Percentiles rank a stretch among this genome's conserved stretches.
Evolutionary conservation across 2,888 invertebrate genomes (phyloP).

Genomic region (Erebia epiphron): DNA sequence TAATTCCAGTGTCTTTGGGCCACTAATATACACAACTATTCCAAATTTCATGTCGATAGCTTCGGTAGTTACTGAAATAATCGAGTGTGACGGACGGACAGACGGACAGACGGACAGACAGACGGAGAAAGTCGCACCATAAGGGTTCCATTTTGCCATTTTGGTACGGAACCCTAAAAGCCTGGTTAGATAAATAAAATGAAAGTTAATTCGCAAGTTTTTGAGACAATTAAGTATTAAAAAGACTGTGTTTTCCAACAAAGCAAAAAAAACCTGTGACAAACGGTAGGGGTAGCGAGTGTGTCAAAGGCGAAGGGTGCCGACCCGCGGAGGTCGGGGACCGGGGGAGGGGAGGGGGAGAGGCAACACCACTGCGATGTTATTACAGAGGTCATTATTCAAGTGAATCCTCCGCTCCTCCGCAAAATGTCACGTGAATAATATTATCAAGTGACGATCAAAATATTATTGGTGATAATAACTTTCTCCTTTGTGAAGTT

Average conservation of each 20-base stretch:
- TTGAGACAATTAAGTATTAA: not conserved
- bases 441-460: conserved; percentile 2
- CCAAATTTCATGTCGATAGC: too few relatives aligned
- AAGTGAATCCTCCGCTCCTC: not conserved
- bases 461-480: not conserved
- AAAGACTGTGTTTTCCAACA: too few relatives aligned
- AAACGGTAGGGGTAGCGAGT: not conserved
- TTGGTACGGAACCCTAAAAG: too few relatives aligned
- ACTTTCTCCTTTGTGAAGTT: not conserved
- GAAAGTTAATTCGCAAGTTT: not conserved
- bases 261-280: not conserved
- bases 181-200: not conserved
- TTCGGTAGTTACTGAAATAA: too few relatives aligned
- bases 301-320: conserved; percentile 16
- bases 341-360: too few relatives aligned
- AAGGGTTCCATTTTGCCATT: too few relatives aligned
- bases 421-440: not conserved
- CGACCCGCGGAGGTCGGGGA: not conserved
- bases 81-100: too few relatives aligned
- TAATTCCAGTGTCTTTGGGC: too few relatives aligned
- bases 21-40: too few relatives aligned
- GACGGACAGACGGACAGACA: too few relatives aligned
- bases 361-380: not conserved
- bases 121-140: too few relatives aligned
- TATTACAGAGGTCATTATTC: conserved; percentile 8